Base-by-base conservation (phyloP, 2,797 vertebrate species). In the Poeciliopsis presidionis region DNA sequence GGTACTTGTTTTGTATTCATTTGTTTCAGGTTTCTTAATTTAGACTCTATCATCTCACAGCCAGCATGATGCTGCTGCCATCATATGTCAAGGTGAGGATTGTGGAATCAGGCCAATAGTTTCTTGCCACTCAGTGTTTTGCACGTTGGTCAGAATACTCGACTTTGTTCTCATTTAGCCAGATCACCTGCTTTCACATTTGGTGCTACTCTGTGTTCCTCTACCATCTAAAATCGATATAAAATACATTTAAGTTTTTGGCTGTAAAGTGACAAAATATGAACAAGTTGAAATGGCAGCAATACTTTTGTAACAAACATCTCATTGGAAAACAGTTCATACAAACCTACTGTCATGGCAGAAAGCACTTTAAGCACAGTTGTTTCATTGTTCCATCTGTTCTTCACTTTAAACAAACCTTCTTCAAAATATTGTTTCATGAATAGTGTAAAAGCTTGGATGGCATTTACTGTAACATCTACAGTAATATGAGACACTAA, bases 381-480 rank as follows among this genome's bases (percentile, higher is more conserved):
- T 55, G 71, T 69, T 55, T n/a, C 7, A 55, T n/a, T 55, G 22
- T 55, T 55, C 22, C 3, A 11, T n/a, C 0, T 67, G 51, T 22
- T 25, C 39, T 22, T 51, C 22, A 51, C 7, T 1, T 51, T 22
- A 51, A 22, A 22, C 20, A 69, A 69, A 43, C 8, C 51, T 22
- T 20, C 51, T 55, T 55, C 11, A 11, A 53, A 55, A n/a, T 63
- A 47, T 13, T 30, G 45, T 28, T 46, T 81, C 57, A 88, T 61
- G 57, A 46, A 83, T 82, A 72, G n/a, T 73, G n/a, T 53, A 20
- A 46, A 57, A 28, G 3, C 1, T 51, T 61, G 16, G 13, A 53
- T 76, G 22, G 75, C 70, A 13, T 43, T 43, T 45, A 12, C 11
- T 45, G 43, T 45, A 45, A 12, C 3, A 45, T 45, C 43, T 45